Percentiles rank a stretch among this genome's conserved stretches.
Evolutionary conservation across 2,113 vertebrate species (phyloP).

Genomic region (Chaetorhynchus papuensis): DNA sequence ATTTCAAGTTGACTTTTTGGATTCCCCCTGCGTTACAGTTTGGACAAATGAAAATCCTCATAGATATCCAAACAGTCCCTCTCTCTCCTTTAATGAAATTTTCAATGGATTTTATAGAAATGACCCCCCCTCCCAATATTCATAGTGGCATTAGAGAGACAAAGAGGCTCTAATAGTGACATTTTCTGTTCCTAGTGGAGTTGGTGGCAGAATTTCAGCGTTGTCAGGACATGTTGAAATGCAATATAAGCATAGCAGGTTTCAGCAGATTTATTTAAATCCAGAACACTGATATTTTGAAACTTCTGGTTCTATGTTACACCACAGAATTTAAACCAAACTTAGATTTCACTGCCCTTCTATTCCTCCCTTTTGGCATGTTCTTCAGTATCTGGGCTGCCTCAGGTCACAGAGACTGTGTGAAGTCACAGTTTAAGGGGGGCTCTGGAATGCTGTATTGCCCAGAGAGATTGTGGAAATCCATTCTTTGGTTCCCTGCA

Average conservation of each 20-base stretch:
- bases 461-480: background rate
- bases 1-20: background rate
- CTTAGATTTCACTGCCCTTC: background rate
- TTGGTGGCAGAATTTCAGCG: background rate
- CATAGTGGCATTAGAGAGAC: background rate
- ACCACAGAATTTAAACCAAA: background rate
- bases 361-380: background rate
- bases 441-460: background rate
- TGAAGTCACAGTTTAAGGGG: background rate
- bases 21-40: background rate
- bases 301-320: background rate
- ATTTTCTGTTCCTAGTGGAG: background rate
- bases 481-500: background rate
- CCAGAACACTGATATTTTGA: background rate
- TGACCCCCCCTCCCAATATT: accelerated
- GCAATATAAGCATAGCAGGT: background rate
- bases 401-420: background rate
- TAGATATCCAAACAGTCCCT: background rate
- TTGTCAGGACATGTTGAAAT: background rate
- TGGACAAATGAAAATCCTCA: background rate
- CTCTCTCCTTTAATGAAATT: background rate
- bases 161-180: background rate
- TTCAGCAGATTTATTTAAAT: background rate
- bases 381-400: background rate
- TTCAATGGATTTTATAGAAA: background rate